Evolutionary conservation across 2,797 vertebrate species (phyloP).

Genomic region (Chloroceryle amazona): DNA sequence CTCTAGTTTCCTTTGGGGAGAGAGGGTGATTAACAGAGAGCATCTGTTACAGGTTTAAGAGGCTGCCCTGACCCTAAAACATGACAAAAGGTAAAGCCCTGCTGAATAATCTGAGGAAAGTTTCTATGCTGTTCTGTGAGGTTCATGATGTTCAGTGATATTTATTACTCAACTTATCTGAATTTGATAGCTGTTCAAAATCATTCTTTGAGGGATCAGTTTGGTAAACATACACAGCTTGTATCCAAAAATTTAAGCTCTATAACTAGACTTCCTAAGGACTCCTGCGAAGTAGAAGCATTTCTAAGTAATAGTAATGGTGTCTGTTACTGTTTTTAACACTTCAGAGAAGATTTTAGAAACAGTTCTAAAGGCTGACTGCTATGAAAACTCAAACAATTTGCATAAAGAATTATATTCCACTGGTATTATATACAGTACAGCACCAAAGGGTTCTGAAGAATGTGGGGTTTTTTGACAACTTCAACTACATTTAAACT

Average conservation of each 20-base stretch:
- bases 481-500: neutral
- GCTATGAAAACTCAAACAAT: neutral
- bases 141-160: neutral
- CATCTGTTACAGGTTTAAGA: too few species aligned
- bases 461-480: neutral
- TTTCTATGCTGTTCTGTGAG: neutral
- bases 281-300: neutral
- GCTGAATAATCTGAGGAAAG: neutral
- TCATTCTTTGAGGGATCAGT: neutral
- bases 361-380: neutral
- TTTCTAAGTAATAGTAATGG: neutral
- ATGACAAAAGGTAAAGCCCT: neutral
- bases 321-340: neutral
- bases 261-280: neutral
- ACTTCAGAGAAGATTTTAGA: neutral
- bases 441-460: neutral
- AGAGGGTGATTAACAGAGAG: too few species aligned
- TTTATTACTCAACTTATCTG: neutral
- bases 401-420: neutral
- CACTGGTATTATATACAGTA: neutral
- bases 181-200: neutral
- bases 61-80: too few species aligned
- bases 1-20: too few species aligned
- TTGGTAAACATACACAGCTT: neutral
- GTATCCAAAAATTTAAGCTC: neutral